Conservation (phyloP, 2,888 invertebrate species). For the Poecilus cupreus region DNA sequence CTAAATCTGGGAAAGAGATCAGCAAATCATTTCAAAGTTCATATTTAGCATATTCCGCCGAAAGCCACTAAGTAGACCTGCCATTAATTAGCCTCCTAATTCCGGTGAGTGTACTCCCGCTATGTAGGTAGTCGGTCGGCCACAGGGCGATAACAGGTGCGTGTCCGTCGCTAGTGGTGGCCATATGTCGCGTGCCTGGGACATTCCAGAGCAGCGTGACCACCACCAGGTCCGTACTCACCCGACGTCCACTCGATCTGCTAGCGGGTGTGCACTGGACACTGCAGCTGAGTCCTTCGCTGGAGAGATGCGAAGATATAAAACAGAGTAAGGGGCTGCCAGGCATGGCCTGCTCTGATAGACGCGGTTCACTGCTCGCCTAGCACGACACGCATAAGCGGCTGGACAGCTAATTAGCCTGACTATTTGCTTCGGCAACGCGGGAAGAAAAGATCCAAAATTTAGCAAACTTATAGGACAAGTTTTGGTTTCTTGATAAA, state of each 20-base stretch:
- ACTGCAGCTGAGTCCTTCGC: neutral
- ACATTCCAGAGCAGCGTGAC: slow-evolving; percentile 36
- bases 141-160: slow-evolving; percentile 45
- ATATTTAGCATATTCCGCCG: too few species aligned
- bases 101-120: neutral
- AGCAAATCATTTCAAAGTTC: too few species aligned
- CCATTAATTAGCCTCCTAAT: too few species aligned
- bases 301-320: neutral
- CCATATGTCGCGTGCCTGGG: slow-evolving; percentile 52
- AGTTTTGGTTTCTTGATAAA: too few species aligned
- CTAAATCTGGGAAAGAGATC: too few species aligned
- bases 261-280: neutral
- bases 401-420: too few species aligned
- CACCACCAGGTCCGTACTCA: neutral
- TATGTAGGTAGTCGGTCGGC: neutral
- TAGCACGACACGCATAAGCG: too few species aligned
- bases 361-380: neutral
- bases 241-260: neutral
- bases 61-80: too few species aligned
- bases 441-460: too few species aligned
- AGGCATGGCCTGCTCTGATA: slow-evolving; percentile 6
- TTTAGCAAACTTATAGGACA: too few species aligned
- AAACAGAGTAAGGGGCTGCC: neutral
- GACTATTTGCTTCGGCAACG: too few species aligned
- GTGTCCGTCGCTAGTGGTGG: slow-evolving; percentile 16